Base-by-base conservation (phyloP, 2,888 invertebrate genomes). In the Carabus problematicus region DNA sequence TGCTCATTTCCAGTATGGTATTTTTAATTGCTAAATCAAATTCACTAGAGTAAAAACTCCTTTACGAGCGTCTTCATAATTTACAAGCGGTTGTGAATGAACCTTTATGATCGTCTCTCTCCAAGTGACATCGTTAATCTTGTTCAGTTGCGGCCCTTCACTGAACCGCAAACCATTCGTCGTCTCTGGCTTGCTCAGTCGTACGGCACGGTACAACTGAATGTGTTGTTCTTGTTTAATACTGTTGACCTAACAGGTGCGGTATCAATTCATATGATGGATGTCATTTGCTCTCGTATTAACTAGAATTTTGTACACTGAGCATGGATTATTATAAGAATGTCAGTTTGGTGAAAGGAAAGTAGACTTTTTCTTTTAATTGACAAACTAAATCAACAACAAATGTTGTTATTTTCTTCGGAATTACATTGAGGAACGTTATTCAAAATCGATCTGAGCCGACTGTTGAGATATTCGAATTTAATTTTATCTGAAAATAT, bases 61-160 rank as follows among this genome's bases (percentile, higher is more conserved):
- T 47, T 40, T 49, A 14, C 14, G 39, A 14, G 49, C 39, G 47
- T 62, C 49, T n/a, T 49, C 52, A 18, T 41, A 18, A 41, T 54
- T 63, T 29, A 39, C 55, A 58, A 18, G 41, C 29, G 16, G 56
- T 69, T 62, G 61, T 45, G 47, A 69, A 69, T 69, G 56, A 55
- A 69, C 56, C 55, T 69, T 61, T 69, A 61, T 55, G 68, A 69
- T 69, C 61, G 43, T 54, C 68, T 54, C 58, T 64, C 43, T 43
- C 63, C 59, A 60, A 60, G 60, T 69, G 69, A 62, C 69, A 69
- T 69, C 69, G 62, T 69, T 69, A 69, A 69, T 69, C 61, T 62
- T 45, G 14, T 29, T 42, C 29, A 16, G 43, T 52, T 61, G 61
- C 68, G 68, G 61, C 69, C 69, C 69, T 69, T 69, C 69, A 69